phyloP scores from a whole-genome alignment of 2,888 invertebrate genomes.

The Catocala sponsa region DNA sequence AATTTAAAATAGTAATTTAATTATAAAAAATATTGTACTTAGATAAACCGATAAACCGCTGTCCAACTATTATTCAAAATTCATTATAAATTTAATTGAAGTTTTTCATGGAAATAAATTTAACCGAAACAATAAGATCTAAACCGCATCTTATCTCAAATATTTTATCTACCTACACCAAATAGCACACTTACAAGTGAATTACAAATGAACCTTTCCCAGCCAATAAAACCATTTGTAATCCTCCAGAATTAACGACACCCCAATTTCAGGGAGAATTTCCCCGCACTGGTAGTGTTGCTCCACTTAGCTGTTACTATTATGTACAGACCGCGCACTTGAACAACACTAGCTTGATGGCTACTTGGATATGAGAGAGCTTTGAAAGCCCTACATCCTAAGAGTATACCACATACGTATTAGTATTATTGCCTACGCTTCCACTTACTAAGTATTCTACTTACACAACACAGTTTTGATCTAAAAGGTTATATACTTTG shows the following conservation, averaged over 20 bases:
- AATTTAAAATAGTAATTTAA: too few relatives aligned
- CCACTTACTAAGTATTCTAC: conserved; percentile 15
- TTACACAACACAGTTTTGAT: not conserved
- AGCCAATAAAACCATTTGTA: conserved; percentile 27
- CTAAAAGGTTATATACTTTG: not conserved
- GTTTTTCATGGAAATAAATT: too few relatives aligned
- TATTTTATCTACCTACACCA: conserved; percentile 9
- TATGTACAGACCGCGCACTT: conserved; percentile 36
- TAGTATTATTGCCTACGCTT: conserved; percentile 22
- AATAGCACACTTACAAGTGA: conserved; percentile 23
- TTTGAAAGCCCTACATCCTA: conserved; percentile 29
- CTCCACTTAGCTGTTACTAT: conserved; percentile 40
- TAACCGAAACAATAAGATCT: not conserved
- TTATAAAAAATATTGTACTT: too few relatives aligned
- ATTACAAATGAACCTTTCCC: conserved; percentile 20
- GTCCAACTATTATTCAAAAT: too few relatives aligned
- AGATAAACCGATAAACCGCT: too few relatives aligned
- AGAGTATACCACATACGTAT: conserved; percentile 20
- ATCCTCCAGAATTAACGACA: conserved; percentile 25
- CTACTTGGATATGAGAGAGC: conserved; percentile 41
- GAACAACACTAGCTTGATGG: conserved; percentile 41
- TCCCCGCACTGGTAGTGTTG: conserved; percentile 27
- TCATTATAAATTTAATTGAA: not conserved
- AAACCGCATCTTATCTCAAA: conserved; percentile 3
- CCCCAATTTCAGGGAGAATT: conserved; percentile 36